Evolutionary conservation across 1,140 invertebrate genomes (phyloP).

Genomic region (Macrobrachium rosenbergii): DNA sequence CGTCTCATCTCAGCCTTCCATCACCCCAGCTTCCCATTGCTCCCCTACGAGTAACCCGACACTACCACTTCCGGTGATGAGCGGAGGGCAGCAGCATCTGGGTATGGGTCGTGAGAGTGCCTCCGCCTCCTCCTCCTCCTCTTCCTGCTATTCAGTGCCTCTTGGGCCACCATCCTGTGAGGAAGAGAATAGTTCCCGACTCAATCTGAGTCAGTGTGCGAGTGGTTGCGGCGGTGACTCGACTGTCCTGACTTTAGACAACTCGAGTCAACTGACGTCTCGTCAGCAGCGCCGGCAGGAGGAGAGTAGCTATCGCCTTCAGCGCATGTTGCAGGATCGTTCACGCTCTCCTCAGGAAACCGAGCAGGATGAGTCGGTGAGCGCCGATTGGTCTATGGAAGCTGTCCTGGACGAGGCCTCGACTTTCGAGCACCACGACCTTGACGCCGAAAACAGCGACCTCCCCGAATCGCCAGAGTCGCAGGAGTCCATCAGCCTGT

Average conservation of each 20-base stretch:
- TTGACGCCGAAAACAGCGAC: constrained; percentile 15
- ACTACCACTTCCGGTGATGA: constrained; percentile 64
- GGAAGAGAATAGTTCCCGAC: constrained; percentile 13
- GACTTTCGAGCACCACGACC: constrained; percentile 30
- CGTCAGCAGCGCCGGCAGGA: constrained; percentile 49
- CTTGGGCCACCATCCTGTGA: constrained; percentile 37
- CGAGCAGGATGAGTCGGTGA: constrained; percentile 51
- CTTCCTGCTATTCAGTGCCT: constrained; percentile 58
- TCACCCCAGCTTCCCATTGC: constrained; percentile 41
- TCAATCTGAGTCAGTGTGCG: constrained; percentile 20
- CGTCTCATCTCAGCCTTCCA: constrained; percentile 24
- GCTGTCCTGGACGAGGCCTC: constrained; percentile 60
- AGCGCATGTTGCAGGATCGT: constrained; percentile 57
- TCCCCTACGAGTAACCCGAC: constrained; percentile 61
- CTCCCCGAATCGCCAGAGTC: constrained; percentile 25
- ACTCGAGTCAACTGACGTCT: constrained; percentile 18
- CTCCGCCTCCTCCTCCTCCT: background rate
- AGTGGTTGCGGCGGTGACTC: constrained; percentile 40
- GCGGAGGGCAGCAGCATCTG: constrained; percentile 43
- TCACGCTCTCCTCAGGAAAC: background rate
- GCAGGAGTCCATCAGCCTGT: constrained; percentile 49
- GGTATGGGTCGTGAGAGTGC: constrained; percentile 51
- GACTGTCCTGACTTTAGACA: background rate
- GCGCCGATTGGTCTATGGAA: constrained; percentile 65
- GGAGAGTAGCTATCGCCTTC: constrained; percentile 61